These are phyloP conservation scores for Embiotoca jacksoni DNA, from an alignment of 2,113 vertebrate species.

Conservation along the genomic window DNA sequence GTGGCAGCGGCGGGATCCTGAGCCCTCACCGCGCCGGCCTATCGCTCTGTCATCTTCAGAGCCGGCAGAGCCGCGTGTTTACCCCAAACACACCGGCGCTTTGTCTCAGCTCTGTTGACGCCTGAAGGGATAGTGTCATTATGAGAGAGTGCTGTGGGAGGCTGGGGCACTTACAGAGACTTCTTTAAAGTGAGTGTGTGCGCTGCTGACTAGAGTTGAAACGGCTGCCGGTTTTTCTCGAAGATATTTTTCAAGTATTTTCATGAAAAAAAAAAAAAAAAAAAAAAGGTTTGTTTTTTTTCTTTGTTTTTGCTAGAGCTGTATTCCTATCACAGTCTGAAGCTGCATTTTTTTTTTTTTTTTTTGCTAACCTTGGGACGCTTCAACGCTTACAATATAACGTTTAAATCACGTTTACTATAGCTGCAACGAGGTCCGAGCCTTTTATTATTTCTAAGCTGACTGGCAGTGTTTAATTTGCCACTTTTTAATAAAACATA, in stretches of 20 bases:
- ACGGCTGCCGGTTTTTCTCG: not conserved
- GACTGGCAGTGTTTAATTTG: slow-evolving; percentile 53
- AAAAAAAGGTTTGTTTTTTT: not conserved
- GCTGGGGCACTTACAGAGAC: slow-evolving; percentile 39
- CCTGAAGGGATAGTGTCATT: slow-evolving; percentile 68
- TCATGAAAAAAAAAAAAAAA: not conserved
- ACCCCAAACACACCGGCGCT: slow-evolving; percentile 70
- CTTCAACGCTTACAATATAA: slow-evolving; percentile 15
- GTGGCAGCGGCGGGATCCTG: slow-evolving; percentile 1
- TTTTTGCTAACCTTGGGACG: not conserved
- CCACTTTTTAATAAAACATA: slow-evolving; percentile 60
- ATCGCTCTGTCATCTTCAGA: slow-evolving; percentile 61
- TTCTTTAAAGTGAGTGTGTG: slow-evolving; percentile 38
- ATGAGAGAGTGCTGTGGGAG: slow-evolving; percentile 64
- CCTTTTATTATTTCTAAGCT: slow-evolving; percentile 2
- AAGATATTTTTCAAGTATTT: slow-evolving; percentile 12
- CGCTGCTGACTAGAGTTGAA: not conserved
- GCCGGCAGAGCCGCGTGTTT: slow-evolving; percentile 66
- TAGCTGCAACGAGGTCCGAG: not conserved
- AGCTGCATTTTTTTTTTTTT: not conserved
- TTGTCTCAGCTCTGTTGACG: slow-evolving; percentile 71
- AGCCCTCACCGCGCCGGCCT: slow-evolving; percentile 32
- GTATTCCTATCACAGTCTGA: not conserved
- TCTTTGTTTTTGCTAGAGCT: not conserved
- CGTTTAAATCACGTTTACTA: slow-evolving; percentile 15